phyloP scores from a whole-genome alignment of 2,113 vertebrate species.

The Athene cunicularia region DNA sequence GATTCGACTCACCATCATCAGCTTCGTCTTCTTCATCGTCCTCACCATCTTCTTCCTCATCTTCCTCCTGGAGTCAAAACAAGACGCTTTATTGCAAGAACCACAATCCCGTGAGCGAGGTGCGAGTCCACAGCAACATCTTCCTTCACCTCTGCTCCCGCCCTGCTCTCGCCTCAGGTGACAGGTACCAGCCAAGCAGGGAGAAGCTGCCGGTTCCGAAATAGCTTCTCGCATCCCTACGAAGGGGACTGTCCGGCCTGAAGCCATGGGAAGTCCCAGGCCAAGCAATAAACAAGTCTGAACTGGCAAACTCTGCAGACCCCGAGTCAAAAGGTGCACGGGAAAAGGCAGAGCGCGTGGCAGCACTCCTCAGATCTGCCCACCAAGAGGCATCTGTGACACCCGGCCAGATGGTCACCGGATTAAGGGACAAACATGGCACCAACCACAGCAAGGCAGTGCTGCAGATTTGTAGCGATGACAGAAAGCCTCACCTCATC shows the following conservation, averaged over 20 bases:
- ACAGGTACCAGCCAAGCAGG: not conserved
- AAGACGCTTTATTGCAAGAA: not conserved
- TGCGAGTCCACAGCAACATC: not conserved
- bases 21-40: slow-evolving; percentile 71
- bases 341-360: rapidly evolving
- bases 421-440: rapidly evolving
- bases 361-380: not conserved
- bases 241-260: rapidly evolving
- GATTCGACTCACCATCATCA: slow-evolving; percentile 51
- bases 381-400: not conserved
- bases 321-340: rapidly evolving
- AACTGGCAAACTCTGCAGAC: not conserved
- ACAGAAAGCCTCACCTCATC: slow-evolving; percentile 60
- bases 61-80: slow-evolving; percentile 58
- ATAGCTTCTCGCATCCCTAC: not conserved
- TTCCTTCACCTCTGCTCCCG: not conserved
- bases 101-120: not conserved
- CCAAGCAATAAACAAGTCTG: not conserved
- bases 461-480: too few species aligned
- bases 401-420: not conserved
- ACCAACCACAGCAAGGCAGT: not conserved
- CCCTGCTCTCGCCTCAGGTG: not conserved
- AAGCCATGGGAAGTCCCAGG: not conserved
- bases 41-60: slow-evolving; percentile 72
- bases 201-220: not conserved